phyloP scores from a whole-genome alignment of 2,113 vertebrate species.

The Phoxinus phoxinus region DNA sequence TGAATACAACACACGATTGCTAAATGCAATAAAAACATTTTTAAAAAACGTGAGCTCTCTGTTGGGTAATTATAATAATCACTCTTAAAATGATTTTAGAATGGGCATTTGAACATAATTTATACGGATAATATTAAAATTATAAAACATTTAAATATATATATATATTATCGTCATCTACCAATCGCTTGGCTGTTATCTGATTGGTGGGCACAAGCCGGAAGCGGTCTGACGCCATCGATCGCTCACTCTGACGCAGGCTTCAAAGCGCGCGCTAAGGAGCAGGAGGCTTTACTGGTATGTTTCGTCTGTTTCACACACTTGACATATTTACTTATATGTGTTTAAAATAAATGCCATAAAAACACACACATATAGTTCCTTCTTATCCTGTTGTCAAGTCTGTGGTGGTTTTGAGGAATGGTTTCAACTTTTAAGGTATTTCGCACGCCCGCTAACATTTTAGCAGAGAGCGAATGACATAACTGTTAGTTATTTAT shows the following conservation, averaged over 20 bases:
- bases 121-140: too few species aligned
- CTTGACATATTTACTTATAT: neutral
- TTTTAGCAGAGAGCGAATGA: slow-evolving; percentile 10
- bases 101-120: too few species aligned
- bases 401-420: neutral
- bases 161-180: too few species aligned
- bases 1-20: neutral
- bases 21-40: too few species aligned
- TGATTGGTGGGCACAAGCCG: slow-evolving; percentile 31
- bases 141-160: too few species aligned
- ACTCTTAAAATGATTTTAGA: too few species aligned
- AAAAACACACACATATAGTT: too few species aligned
- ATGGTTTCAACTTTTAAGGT: neutral
- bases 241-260: neutral
- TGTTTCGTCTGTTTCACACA: neutral
- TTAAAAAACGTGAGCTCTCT: too few species aligned
- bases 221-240: neutral
- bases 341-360: neutral
- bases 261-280: slow-evolving; percentile 11
- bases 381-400: too few species aligned
- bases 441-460: neutral
- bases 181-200: neutral
- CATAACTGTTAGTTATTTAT: neutral
- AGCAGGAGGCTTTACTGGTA: neutral
- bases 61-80: too few species aligned